Conservation (phyloP, 2,113 vertebrate species). For the Psittacara wagleri region DNA sequence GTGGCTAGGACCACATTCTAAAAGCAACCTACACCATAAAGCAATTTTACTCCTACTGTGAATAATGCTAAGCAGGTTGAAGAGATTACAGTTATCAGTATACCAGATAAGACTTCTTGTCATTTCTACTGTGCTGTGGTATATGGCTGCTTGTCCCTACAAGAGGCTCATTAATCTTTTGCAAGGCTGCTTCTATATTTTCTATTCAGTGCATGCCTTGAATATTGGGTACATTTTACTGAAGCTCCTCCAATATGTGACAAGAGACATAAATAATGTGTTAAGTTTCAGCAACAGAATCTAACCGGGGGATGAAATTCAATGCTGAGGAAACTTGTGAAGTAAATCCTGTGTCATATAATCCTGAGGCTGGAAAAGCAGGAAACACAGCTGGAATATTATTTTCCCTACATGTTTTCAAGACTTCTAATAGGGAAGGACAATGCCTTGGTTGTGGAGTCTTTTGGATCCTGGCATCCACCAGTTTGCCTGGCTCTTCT, state of each 20-base stretch:
- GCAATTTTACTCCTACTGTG: not conserved
- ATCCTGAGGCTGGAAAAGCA: not conserved
- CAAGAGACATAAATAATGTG: not conserved
- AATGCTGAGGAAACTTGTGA: not conserved
- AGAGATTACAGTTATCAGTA: not conserved
- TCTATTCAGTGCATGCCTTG: not conserved
- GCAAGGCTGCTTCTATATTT: not conserved
- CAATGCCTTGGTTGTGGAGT: not conserved
- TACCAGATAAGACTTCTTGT: not conserved
- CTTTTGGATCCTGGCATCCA: not conserved
- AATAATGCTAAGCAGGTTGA: not conserved
- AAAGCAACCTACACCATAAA: not conserved
- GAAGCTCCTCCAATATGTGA: not conserved
- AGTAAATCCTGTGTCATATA: not conserved
- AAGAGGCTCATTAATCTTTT: not conserved
- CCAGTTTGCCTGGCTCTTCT: not conserved
- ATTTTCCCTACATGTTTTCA: not conserved
- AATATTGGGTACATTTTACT: not conserved
- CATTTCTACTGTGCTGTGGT: not conserved
- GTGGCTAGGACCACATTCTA: not conserved
- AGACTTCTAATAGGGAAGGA: not conserved
- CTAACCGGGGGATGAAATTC: not conserved
- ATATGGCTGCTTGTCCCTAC: not conserved
- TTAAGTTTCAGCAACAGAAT: not conserved
- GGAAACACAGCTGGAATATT: not conserved